Evolutionary conservation across 2,113 vertebrate genomes (phyloP).

Genomic region (Pterocles gutturalis): DNA sequence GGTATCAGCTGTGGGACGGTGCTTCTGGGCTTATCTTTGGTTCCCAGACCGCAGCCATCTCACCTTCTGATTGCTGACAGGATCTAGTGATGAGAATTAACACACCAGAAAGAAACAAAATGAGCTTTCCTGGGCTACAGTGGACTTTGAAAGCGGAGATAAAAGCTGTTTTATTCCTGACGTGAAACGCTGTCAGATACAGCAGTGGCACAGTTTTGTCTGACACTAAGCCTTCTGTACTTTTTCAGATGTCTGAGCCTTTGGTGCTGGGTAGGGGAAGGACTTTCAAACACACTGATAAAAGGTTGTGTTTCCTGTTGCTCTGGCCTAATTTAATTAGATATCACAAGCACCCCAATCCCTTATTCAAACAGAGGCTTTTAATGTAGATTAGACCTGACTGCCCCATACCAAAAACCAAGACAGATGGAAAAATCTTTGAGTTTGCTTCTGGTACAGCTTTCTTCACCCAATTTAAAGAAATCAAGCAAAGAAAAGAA

Average conservation of each 20-base stretch:
- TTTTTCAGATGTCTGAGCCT: not conserved
- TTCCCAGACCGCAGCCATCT: not conserved
- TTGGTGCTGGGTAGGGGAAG: not conserved
- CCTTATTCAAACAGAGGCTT: not conserved
- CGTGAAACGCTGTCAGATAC: not conserved
- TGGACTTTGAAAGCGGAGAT: not conserved
- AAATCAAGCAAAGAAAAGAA: not conserved
- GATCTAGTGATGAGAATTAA: not conserved
- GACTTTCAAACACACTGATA: not conserved
- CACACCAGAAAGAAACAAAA: slow-evolving; percentile 24
- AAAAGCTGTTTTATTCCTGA: not conserved
- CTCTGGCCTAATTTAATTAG: not conserved
- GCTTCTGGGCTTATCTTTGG: not conserved
- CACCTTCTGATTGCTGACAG: not conserved
- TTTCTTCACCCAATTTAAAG: not conserved
- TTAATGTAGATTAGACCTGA: not conserved
- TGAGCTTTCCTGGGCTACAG: not conserved
- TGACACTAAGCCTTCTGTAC: not conserved
- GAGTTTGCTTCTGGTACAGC: not conserved
- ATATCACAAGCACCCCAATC: not conserved
- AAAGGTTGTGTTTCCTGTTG: not conserved
- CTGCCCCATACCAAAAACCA: not conserved
- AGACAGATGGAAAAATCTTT: not conserved
- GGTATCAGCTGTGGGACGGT: not conserved
- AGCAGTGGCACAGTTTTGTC: not conserved